Conservation (phyloP, 2,888 invertebrate genomes). For the Lingula anatina region DNA sequence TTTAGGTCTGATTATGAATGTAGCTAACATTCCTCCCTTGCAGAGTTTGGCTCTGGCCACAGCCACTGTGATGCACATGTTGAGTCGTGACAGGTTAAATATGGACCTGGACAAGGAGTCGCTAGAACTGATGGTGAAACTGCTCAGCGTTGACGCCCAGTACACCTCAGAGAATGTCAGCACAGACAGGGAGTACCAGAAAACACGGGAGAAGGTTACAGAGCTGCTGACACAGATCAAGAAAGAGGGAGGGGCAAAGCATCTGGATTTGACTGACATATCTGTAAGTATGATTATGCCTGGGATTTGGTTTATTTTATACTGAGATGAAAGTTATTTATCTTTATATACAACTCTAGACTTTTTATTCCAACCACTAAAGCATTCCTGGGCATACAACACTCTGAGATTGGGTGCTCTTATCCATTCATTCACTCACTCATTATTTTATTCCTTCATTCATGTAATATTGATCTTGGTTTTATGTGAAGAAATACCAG, state of each 20-base stretch:
- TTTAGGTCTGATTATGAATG: too few species aligned
- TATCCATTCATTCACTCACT: too few species aligned
- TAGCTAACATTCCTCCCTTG: too few species aligned
- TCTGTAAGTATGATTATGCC: conserved; percentile 72
- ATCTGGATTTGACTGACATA: conserved; percentile 85
- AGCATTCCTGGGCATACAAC: neutral
- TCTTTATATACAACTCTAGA: neutral
- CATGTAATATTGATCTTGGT: too few species aligned
- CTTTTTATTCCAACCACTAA: neutral
- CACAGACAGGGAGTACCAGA: conserved; percentile 65
- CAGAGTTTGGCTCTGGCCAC: conserved; percentile 76
- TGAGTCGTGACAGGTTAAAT: conserved; percentile 92
- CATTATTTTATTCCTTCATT: too few species aligned
- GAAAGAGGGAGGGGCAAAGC: conserved; percentile 85
- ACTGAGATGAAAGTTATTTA: neutral
- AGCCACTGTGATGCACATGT: conserved; percentile 92
- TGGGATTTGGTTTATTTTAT: neutral
- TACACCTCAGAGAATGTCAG: conserved; percentile 19
- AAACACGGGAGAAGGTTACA: conserved; percentile 81
- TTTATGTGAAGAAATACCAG: too few species aligned
- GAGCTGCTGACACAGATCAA: conserved; percentile 89
- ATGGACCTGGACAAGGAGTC: conserved; percentile 92
- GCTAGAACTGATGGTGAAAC: conserved; percentile 86
- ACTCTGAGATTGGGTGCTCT: too few species aligned
- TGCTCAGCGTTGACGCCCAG: conserved; percentile 58